These are phyloP conservation scores for Cantharis lateralis DNA, from an alignment of 2,888 invertebrate genomes.

Conservation along the genomic window DNA sequence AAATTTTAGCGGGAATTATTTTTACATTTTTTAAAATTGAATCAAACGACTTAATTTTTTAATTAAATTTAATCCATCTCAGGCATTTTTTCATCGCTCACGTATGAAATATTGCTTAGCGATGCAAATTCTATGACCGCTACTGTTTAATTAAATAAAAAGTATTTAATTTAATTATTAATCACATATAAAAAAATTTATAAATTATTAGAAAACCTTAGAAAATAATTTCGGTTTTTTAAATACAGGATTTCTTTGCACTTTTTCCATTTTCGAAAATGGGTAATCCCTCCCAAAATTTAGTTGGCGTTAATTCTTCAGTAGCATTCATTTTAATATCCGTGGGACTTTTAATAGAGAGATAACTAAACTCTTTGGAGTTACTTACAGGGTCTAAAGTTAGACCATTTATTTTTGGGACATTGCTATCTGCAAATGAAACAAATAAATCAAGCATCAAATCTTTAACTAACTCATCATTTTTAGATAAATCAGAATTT, in stretches of 20 bases:
- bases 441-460: not conserved
- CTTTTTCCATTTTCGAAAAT: constrained; percentile 5
- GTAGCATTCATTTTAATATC: not conserved
- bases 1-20: too few species aligned
- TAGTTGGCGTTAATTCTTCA: constrained; percentile 5
- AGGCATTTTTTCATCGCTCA: too few species aligned
- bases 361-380: not conserved
- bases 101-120: too few species aligned
- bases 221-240: too few species aligned
- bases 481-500: not conserved
- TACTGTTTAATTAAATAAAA: too few species aligned
- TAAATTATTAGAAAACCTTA: too few species aligned
- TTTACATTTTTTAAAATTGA: too few species aligned
- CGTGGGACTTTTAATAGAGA: not conserved
- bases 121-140: too few species aligned
- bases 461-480: constrained; percentile 6
- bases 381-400: not conserved
- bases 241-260: not conserved
- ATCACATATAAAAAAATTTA: too few species aligned
- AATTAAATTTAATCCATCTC: too few species aligned
- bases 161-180: too few species aligned
- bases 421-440: constrained; percentile 4
- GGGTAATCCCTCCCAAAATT: constrained; percentile 5
- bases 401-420: not conserved
- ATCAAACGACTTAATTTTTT: too few species aligned